Conservation (phyloP, 1,140 invertebrate species). For the Branchinecta lynchi region DNA sequence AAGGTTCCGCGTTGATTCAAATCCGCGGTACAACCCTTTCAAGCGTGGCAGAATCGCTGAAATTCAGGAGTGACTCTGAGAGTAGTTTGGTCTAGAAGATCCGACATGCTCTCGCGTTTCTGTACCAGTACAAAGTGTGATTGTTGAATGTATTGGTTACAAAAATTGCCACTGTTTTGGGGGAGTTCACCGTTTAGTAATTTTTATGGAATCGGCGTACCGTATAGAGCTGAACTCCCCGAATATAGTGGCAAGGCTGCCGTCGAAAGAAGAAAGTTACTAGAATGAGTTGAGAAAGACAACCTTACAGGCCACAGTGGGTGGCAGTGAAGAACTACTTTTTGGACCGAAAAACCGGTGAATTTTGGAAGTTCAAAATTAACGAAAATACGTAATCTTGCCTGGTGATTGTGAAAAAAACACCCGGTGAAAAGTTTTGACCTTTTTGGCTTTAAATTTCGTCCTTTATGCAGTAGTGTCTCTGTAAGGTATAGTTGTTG, state of each 20-base stretch:
- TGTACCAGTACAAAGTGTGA: slow-evolving; percentile 9
- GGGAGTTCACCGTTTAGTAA: not conserved
- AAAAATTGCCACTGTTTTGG: not conserved
- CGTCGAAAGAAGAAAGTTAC: no score
- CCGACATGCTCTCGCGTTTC: no score
- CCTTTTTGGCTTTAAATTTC: slow-evolving; percentile 1
- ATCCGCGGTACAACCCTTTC: no score
- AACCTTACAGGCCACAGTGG: no score
- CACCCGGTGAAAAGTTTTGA: not conserved
- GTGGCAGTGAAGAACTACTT: no score
- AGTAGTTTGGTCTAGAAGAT: no score
- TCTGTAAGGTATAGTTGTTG: not conserved
- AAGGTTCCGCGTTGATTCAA: no score
- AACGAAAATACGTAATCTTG: slow-evolving; percentile 1
- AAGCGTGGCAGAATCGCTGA: no score
- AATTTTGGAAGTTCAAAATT: not conserved
- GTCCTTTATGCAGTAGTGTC: not conserved
- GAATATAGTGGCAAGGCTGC: not conserved
- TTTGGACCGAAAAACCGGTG: no score
- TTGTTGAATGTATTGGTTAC: not conserved
- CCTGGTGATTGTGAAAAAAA: not conserved
- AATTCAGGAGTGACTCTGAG: no score
- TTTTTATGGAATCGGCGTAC: not conserved
- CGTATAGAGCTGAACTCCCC: not conserved
- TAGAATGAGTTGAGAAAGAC: no score